Evolutionary conservation across 2,888 invertebrate species (phyloP), one percentile per base, ranked within the genome.

Genomic region (Heliconius aoede): DNA sequence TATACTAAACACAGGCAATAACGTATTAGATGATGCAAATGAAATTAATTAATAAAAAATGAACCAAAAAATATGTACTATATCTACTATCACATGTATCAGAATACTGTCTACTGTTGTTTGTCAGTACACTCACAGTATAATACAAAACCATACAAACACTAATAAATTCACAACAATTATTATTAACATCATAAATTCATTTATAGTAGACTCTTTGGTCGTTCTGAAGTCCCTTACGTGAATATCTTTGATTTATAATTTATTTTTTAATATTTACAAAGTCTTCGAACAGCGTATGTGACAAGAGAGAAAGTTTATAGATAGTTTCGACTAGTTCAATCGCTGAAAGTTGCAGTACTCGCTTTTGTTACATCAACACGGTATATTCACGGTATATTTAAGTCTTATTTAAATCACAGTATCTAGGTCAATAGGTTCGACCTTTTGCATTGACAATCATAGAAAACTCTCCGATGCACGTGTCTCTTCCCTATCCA

Each of bases 391-490:
- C 87, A 90, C 88, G 84, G 82, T 85, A 87, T 85, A 86, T 84
- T 36, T 84, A 85, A 91, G 91, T 93, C 91, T 91, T 93, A 90
- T 87, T 94, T 94, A 94, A 86, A 95, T 95, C 94, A 94, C 95
- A 94, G 95, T 91, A 91, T 94, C 93, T 83, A 94, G 94, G 92
- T 92, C 93, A 85, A 84, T 85, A 62, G 83, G 84, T 75, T 84
- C 87, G 91, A 92, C 94, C 94, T 89, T 89, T 81, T 89, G 88
- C 89, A 94, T 92, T 91, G 94, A 90, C 91, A 91, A 95, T 95
- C 95, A 95, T 94, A 95, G 95, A 91, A 95, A 95, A 86, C 95
- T 95, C 80, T 95, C 95, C 2, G 94, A 94, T 3, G 94, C 95
- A 81, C 95, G 92, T 78, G 96, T 95, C 85, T 96, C 96, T 80